Conservation (phyloP, 2,888 invertebrate species). For the Lumbricus terrestris region DNA sequence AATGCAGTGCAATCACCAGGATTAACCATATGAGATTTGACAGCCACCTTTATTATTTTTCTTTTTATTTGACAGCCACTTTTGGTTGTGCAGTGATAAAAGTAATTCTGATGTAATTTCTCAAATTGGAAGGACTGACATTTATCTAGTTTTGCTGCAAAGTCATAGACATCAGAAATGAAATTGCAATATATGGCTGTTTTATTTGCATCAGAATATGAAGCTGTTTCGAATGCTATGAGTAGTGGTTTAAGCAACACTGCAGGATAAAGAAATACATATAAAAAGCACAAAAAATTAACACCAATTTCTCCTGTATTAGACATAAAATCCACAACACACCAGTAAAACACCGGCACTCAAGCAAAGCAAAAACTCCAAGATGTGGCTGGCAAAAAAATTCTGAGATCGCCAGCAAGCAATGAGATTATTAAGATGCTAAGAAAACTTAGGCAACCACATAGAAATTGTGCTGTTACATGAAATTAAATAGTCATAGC, state of each 20-base stretch:
- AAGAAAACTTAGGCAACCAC: not conserved
- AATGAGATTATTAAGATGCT: not conserved
- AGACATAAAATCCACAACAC: not conserved
- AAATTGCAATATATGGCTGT: not conserved
- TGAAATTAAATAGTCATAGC: not conserved
- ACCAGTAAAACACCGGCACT: not conserved
- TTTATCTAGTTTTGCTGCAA: not conserved
- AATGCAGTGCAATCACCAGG: not conserved
- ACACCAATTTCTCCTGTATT: not conserved
- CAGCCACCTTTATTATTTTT: not conserved
- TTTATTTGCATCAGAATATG: not conserved
- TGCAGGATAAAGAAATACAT: slow-evolving; percentile 3
- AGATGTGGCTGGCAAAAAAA: not conserved
- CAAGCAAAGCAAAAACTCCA: not conserved
- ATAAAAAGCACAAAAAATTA: not conserved
- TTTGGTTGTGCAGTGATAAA: not conserved
- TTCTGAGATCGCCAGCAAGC: slow-evolving; percentile 3
- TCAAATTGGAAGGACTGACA: not conserved
- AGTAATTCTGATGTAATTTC: not conserved
- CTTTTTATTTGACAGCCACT: too few relatives aligned
- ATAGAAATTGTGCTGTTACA: not conserved
- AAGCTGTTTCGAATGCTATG: not conserved
- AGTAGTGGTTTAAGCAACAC: not conserved
- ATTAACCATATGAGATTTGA: not conserved
- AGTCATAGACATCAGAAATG: not conserved